Evolutionary conservation across 2,797 vertebrate species (phyloP).

Genomic region (Percopsis omiscomaycus): DNA sequence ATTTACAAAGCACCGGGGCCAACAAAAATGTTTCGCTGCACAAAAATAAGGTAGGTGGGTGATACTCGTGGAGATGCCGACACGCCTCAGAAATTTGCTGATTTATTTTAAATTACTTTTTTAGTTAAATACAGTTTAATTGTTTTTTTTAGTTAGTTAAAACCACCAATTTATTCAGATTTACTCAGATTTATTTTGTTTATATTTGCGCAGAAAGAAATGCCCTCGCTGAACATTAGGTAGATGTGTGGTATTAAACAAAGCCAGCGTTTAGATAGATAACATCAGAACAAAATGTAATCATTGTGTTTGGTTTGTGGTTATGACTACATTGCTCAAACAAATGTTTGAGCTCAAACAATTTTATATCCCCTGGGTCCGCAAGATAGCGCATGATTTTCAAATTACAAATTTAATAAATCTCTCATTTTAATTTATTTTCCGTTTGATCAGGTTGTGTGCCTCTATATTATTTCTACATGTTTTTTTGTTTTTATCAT

Average conservation of each 20-base stretch:
- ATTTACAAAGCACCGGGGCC: constrained; percentile 68
- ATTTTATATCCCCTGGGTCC: constrained; percentile 29
- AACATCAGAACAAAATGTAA: constrained; percentile 23
- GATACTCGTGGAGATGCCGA: constrained; percentile 58
- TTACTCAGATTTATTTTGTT: not conserved
- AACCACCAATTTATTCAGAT: too few relatives aligned
- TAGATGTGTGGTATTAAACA: constrained; percentile 2
- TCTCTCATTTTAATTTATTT: constrained; percentile 8
- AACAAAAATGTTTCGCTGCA: constrained; percentile 71
- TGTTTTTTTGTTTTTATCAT: not conserved
- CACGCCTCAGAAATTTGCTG: constrained; percentile 31
- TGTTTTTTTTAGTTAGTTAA: too few relatives aligned
- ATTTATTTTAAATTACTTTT: constrained; percentile 55
- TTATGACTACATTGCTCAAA: constrained; percentile 10
- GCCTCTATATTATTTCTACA: not conserved
- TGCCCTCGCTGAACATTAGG: not conserved
- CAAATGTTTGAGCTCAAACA: constrained; percentile 23
- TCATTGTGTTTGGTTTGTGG: constrained; percentile 36
- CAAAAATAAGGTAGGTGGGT: constrained; percentile 65
- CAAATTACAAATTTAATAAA: constrained; percentile 22
- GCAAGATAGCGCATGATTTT: constrained; percentile 25
- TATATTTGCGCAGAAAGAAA: constrained; percentile 9
- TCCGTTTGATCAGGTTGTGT: too few relatives aligned
- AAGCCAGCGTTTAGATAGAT: constrained; percentile 2
- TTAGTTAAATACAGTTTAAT: not conserved